Conservation (phyloP, 2,888 invertebrate genomes). For the Drosophila rellima region DNA sequence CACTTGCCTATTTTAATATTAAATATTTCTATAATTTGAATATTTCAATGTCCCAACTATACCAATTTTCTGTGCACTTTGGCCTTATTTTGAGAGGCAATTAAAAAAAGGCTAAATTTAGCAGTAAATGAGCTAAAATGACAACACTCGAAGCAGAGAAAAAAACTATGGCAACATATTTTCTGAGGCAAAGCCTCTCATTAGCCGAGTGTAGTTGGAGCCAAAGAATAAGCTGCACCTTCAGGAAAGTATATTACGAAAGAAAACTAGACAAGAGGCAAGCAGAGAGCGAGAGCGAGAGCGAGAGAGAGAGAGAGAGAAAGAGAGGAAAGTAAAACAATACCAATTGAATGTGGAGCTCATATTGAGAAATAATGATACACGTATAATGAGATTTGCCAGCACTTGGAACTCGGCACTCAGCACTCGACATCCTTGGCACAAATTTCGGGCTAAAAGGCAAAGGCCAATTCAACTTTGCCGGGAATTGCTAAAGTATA, state of each 20-base stretch:
- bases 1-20: no score
- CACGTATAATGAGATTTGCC: conserved; percentile 2
- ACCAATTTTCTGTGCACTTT: no score
- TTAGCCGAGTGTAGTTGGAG: conserved; percentile 4
- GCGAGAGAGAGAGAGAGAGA: neutral
- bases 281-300: no score
- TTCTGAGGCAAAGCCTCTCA: neutral
- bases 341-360: neutral
- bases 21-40: no score
- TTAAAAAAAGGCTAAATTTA: no score
- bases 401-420: neutral
- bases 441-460: neutral
- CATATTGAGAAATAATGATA: neutral
- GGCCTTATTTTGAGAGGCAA: no score
- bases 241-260: neutral
- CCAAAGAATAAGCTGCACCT: neutral
- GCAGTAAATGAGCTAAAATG: no score
- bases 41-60: no score
- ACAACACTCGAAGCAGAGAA: no score
- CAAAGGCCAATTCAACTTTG: neutral
- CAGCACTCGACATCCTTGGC: neutral
- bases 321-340: neutral
- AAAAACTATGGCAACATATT: no score
- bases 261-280: neutral
- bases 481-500: neutral